Conservation (phyloP, 64 coral and sea anemone genomes). For the Stichodactyla mertensii region DNA sequence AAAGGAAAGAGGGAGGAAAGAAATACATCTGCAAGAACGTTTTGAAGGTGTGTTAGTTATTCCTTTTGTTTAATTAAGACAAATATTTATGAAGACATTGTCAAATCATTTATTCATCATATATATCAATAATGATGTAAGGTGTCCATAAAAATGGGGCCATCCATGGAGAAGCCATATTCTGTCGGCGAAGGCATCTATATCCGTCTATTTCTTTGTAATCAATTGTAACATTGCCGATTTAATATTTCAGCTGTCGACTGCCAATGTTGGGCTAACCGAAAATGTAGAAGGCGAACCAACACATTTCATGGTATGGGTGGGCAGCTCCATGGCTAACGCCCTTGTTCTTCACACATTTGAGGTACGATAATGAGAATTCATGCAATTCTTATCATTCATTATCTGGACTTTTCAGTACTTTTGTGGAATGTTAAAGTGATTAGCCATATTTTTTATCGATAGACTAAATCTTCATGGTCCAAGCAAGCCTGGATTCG, state of each 20-base stretch:
- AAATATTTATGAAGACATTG: no score
- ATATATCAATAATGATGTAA: no score
- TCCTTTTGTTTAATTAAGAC: no score
- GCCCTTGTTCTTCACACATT: slow-evolving; percentile 93
- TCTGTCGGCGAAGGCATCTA: no score
- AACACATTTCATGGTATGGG: slow-evolving; percentile 82
- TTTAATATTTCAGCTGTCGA: slow-evolving; percentile 44
- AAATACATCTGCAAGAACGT: slow-evolving; percentile 84
- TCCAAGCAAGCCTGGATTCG: slow-evolving; percentile 75
- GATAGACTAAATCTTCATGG: slow-evolving; percentile 67
- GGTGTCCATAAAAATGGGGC: no score
- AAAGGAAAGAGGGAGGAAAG: slow-evolving; percentile 77
- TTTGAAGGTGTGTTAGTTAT: slow-evolving; percentile 54
- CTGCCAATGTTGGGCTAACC: slow-evolving; percentile 79
- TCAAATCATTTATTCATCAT: no score
- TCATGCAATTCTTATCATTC: background rate
- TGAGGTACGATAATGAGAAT: slow-evolving; percentile 42
- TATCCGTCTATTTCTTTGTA: background rate
- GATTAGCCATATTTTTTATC: background rate
- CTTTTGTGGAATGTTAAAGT: background rate
- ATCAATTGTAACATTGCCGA: background rate
- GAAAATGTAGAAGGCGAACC: slow-evolving; percentile 79
- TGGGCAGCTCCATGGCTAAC: slow-evolving; percentile 71
- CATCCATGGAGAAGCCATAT: no score
- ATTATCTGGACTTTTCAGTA: no score